Evolutionary conservation across 2,797 vertebrate species (phyloP).

Genomic region (Heliangelus exortis): DNA sequence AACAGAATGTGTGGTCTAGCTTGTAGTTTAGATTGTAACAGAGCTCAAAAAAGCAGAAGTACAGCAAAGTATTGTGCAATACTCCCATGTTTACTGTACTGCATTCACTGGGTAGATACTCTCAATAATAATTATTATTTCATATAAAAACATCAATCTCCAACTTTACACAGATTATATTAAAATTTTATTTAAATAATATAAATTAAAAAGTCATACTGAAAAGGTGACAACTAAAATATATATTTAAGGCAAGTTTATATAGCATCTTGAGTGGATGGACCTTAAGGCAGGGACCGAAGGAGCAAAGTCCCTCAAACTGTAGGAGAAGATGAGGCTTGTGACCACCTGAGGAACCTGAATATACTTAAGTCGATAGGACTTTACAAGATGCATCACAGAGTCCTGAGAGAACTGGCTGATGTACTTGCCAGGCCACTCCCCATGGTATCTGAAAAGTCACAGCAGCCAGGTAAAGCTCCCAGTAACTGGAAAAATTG

Average conservation of each 20-base stretch:
- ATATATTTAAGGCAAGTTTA: not conserved
- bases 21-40: slow-evolving; percentile 77
- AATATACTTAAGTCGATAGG: fast-evolving
- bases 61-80: slow-evolving; percentile 71
- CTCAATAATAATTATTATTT: slow-evolving; percentile 45
- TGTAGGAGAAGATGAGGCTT: not conserved
- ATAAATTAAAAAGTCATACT: not conserved
- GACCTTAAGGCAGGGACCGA: not conserved
- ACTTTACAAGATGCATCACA: not conserved
- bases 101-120: slow-evolving; percentile 42
- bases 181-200: slow-evolving; percentile 42
- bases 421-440: not conserved
- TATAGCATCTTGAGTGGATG: not conserved
- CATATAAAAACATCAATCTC: slow-evolving; percentile 59
- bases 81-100: slow-evolving; percentile 63
- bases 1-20: slow-evolving; percentile 75
- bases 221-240: not conserved
- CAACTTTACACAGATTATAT: slow-evolving; percentile 52
- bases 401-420: not conserved
- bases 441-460: not conserved
- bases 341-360: not conserved
- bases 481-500: not conserved
- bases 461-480: not conserved
- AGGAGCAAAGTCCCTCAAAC: not conserved
- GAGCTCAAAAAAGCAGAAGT: slow-evolving; percentile 70